A percentile compares a stretch with the other conserved stretches of the same genome.
These are phyloP conservation scores for Denticeps clupeoides DNA, from an alignment of 2,797 vertebrate species.

Conservation along the genomic window DNA sequence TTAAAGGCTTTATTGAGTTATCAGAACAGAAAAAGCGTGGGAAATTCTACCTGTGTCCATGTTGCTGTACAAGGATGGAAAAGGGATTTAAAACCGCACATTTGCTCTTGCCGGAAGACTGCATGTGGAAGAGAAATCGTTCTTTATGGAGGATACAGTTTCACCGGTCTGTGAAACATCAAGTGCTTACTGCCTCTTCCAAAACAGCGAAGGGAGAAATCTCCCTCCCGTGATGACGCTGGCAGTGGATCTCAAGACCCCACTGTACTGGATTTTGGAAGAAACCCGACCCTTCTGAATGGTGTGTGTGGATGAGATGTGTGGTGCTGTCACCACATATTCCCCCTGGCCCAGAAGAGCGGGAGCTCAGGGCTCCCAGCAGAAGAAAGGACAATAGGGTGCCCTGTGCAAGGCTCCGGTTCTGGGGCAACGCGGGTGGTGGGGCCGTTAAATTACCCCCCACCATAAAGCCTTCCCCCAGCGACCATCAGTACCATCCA, in stretches of 20 bases:
- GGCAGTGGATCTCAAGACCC: not conserved
- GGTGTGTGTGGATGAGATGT: slow-evolving; percentile 1
- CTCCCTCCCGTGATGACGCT: not conserved
- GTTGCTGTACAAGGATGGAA: no score
- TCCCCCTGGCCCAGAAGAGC: not conserved
- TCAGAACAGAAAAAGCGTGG: no score
- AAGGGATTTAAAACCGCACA: no score
- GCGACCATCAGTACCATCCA: slow-evolving; percentile 37
- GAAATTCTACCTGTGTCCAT: no score
- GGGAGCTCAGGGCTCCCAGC: not conserved
- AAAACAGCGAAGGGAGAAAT: no score
- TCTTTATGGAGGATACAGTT: no score
- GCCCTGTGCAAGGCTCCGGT: slow-evolving; percentile 26
- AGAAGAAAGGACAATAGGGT: slow-evolving; percentile 15
- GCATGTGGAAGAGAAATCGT: no score
- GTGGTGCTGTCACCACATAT: slow-evolving; percentile 2
- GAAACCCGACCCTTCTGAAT: slow-evolving; percentile 1
- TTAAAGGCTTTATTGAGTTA: no score
- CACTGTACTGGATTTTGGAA: slow-evolving; percentile 1
- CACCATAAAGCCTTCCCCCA: not conserved
- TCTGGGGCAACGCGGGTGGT: slow-evolving; percentile 32
- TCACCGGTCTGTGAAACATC: no score
- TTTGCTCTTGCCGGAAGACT: no score
- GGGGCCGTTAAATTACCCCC: slow-evolving; percentile 29
- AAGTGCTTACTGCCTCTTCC: no score